Conservation (phyloP, 2,797 vertebrate genomes). For the Gymnoscopelus braueri region DNA sequence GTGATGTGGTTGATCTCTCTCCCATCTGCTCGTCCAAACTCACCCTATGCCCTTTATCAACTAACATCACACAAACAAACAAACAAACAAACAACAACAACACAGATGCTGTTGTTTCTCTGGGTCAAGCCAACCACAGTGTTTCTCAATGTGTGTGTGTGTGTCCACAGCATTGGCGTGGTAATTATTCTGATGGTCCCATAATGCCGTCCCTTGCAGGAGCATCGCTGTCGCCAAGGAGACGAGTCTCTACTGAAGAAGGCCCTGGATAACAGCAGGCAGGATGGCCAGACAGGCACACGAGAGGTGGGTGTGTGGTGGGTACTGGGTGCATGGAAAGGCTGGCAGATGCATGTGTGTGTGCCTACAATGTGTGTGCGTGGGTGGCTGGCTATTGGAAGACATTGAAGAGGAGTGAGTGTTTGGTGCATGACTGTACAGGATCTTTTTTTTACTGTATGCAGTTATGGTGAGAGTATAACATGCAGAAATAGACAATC, state of each 20-base stretch:
- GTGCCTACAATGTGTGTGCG: not conserved
- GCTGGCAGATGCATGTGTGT: slow-evolving; percentile 8
- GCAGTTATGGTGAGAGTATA: too few species aligned
- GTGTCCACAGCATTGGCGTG: slow-evolving; percentile 5
- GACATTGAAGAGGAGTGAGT: too few species aligned
- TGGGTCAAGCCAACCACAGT: slow-evolving; percentile 16
- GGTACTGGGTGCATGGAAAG: slow-evolving; percentile 6
- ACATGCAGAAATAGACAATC: slow-evolving; percentile 8
- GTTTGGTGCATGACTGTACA: too few species aligned
- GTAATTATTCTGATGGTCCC: slow-evolving; percentile 58
- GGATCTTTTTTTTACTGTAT: too few species aligned
- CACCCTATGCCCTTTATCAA: slow-evolving; percentile 14
- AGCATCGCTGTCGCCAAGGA: slow-evolving; percentile 77
- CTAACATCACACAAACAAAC: slow-evolving; percentile 30
- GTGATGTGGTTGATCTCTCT: not conserved
- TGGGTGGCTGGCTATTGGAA: not conserved
- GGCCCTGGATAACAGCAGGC: slow-evolving; percentile 74
- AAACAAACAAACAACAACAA: slow-evolving; percentile 26
- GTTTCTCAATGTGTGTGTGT: slow-evolving; percentile 14
- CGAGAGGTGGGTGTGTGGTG: slow-evolving; percentile 67
- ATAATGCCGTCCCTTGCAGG: slow-evolving; percentile 70
- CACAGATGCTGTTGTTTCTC: not conserved
- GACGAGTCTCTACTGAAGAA: slow-evolving; percentile 76
- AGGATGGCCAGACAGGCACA: slow-evolving; percentile 69
- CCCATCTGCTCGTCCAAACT: slow-evolving; percentile 7